Percentiles rank a stretch among this genome's conserved stretches.
phyloP scores from a whole-genome alignment of 2,888 invertebrate genomes.

The Fragum fragum region DNA sequence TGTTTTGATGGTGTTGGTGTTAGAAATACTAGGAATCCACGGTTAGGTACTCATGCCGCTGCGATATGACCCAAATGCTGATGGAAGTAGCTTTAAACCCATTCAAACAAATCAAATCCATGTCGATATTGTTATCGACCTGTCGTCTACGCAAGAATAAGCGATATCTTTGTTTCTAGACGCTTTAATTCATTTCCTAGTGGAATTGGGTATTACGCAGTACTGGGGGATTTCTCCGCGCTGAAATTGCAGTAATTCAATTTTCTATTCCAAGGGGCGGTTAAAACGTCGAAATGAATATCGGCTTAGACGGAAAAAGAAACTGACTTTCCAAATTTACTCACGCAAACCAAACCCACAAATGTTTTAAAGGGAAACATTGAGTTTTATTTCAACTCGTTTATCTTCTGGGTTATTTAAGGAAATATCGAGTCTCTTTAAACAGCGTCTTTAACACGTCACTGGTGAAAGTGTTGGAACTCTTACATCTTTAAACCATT shows the following conservation, averaged over 20 bases:
- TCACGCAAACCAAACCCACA: conserved; percentile 5
- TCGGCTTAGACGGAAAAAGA: background rate
- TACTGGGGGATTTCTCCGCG: background rate
- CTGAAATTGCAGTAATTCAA: conserved; percentile 2
- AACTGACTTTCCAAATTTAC: conserved; percentile 11
- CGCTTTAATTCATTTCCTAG: background rate
- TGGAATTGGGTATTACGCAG: conserved; percentile 8
- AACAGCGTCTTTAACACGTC: too few species aligned
- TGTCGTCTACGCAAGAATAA: background rate
- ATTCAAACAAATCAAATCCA: too few species aligned
- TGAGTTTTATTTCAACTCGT: background rate
- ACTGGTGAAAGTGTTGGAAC: too few species aligned
- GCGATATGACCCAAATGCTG: too few species aligned
- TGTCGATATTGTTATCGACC: too few species aligned
- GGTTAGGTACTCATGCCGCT: too few species aligned
- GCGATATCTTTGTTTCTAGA: background rate
- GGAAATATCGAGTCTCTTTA: too few species aligned
- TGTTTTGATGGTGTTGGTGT: too few species aligned
- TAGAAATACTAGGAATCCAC: too few species aligned
- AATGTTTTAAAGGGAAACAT: background rate
- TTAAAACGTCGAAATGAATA: conserved; percentile 25
- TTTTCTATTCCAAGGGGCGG: background rate
- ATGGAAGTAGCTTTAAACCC: too few species aligned
- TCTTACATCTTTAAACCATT: too few species aligned
- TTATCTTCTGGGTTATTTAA: background rate